A percentile compares a stretch with the other conserved stretches of the same genome.
Conservation (phyloP, 2,888 invertebrate species). For the Spodoptera picta region DNA sequence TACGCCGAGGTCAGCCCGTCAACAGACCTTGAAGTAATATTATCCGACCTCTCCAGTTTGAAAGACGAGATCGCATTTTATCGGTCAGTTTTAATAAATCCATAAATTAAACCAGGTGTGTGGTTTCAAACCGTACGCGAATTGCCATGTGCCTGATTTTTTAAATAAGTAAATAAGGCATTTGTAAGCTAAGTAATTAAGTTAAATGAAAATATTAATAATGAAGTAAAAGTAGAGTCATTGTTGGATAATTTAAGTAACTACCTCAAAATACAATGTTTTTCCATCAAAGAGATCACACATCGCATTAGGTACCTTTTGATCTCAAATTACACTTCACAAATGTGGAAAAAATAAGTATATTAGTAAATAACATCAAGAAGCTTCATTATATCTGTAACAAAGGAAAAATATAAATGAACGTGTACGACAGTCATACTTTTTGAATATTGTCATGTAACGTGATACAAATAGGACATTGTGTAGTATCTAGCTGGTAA, state of each 20-base stretch:
- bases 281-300: too few relatives aligned
- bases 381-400: too few relatives aligned
- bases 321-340: too few relatives aligned
- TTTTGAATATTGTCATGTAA: too few relatives aligned
- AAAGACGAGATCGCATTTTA: slow-evolving; percentile 78
- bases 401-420: slow-evolving; percentile 24
- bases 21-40: slow-evolving; percentile 86
- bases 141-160: background rate
- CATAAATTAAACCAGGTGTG: slow-evolving; percentile 41
- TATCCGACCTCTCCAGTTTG: slow-evolving; percentile 82
- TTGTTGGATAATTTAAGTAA: too few relatives aligned
- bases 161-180: too few relatives aligned
- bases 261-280: too few relatives aligned
- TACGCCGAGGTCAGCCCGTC: slow-evolving; percentile 87
- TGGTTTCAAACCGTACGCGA: slow-evolving; percentile 13
- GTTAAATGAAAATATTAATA: too few relatives aligned
- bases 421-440: background rate
- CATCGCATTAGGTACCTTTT: too few relatives aligned
- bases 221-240: too few relatives aligned
- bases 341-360: background rate
- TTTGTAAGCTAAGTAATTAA: too few relatives aligned
- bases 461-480: background rate
- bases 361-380: slow-evolving; percentile 1
- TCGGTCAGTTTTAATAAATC: slow-evolving; percentile 67
- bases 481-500: background rate